Evolutionary conservation across 92 coral and sea anemone genomes (phyloP), one percentile per base, ranked within the genome.

Genomic region (Actinostola sp.): DNA sequence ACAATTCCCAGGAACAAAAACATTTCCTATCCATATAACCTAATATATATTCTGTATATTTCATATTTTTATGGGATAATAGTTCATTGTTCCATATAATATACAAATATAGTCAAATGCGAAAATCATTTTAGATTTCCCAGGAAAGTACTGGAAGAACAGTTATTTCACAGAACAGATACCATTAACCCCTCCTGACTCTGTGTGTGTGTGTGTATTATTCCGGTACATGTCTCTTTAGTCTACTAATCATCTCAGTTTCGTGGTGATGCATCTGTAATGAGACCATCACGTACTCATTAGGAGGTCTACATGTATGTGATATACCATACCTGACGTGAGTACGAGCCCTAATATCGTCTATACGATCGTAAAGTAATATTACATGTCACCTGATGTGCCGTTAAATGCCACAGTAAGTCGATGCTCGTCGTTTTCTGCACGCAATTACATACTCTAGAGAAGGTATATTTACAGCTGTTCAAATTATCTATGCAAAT

Each of bases 281-380:
- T 68, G 62, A 50, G 59, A 26, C 74, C 74, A 68, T 68, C 74
- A 51, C 74, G 62, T 10, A 15, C 43, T 68, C 45, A 50, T 68
- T 50, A 68, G 74, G 41, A 68, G 74, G 57, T 50, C 28, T 49
- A 33, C 12, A 32, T 68, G 74, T 50, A 23, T 66, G 36, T 34
- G 62, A 68, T 68, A 68, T 38, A 26, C 0, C 63, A 25, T 5
- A 27, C 57, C 5, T 50, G 39, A 49, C 25, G 61, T 52, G 74
- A 68, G 45, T 30, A 30, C 29, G 3, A 15, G 20, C 29, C 25
- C 28, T 31, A 61, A n/a, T 68, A 39, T 51, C 62, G 42, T 34
- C 74, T 51, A 45, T 14, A 27, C 8, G 50, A 52, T 68, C 62
- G 72, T n/a, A 28, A 36, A 39, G 49, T 26, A n/a, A 50, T 68